These are phyloP conservation scores for Gymnosoma rotundatum DNA, from an alignment of 2,888 invertebrate species.

Conservation along the genomic window DNA sequence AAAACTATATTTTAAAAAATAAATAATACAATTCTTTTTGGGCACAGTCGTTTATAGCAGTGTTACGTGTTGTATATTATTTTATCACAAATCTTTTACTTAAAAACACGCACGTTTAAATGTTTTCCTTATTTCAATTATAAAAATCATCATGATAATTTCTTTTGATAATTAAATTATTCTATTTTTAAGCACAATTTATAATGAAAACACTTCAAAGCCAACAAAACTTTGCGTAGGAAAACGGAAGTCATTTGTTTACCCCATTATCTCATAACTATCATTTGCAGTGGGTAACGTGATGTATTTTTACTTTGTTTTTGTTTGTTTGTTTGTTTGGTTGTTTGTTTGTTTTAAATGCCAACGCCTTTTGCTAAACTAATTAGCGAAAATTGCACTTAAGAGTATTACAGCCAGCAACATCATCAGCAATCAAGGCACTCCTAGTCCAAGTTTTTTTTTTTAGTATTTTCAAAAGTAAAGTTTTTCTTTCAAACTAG, in stretches of 20 bases:
- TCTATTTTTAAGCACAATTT: not conserved
- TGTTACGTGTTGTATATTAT: too few relatives aligned
- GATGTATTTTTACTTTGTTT: not conserved
- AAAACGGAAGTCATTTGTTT: slow-evolving; percentile 46
- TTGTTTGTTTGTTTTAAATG: not conserved
- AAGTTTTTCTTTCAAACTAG: not conserved
- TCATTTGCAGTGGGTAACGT: slow-evolving; percentile 6
- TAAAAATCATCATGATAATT: too few relatives aligned
- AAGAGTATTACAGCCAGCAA: slow-evolving; percentile 10
- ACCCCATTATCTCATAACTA: slow-evolving; percentile 44
- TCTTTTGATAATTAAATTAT: not conserved
- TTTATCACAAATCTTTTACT: too few relatives aligned
- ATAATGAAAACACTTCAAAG: too few relatives aligned
- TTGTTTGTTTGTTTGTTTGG: slow-evolving; percentile 1
- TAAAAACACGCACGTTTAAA: too few relatives aligned
- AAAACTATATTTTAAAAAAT: too few relatives aligned
- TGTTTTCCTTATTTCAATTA: too few relatives aligned
- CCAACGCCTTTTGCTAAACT: slow-evolving; percentile 47
- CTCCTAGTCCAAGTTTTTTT: not conserved
- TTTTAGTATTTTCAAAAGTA: not conserved
- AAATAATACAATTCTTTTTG: too few relatives aligned
- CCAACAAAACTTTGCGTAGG: slow-evolving; percentile 3
- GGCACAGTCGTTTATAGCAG: too few relatives aligned
- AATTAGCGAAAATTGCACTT: slow-evolving; percentile 56
- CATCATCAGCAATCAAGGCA: slow-evolving; percentile 14